Evolutionary conservation across 2,888 invertebrate species (phyloP), one percentile per base, ranked within the genome.

Genomic region (Amphipoea lucens): DNA sequence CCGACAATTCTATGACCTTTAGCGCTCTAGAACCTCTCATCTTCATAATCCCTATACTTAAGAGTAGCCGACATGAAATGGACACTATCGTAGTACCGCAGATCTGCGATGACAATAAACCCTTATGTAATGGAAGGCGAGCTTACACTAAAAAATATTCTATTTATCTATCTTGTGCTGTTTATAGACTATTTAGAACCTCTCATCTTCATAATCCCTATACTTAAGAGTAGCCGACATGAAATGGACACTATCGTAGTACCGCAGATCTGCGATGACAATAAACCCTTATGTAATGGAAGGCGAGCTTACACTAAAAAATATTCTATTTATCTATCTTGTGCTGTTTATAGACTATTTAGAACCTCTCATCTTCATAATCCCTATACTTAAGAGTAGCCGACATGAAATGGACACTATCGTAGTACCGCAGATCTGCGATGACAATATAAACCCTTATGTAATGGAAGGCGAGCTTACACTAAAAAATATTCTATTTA

Each of bases 271-370:
- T 54, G 2, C 14, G 60, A 48, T 57, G 72, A 85, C 66, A 62
- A 9, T 48, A 81, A 81, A n/a, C 69, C 54, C 40, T 65, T 40
- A 67, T 40, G n/a, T 45, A 65, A 85, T 66, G 29, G 85, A 81
- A 73, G 20, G 23, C 45, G 29, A 65, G 60, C 40, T 85, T 29
- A 73, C 4, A 63, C 36, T 63, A 63, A 63, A 63, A 0, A 3
- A 36, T 17, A 63, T 36, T 63, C 17, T 9, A 36, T 63, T 17
- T 36, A 7, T 63, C 36, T 36, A 63, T 63, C 7, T 36, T 63
- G 4, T 40, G n/a, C 68, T 70, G 20, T 17, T 48, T 14, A 42
- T 42, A n/a, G n/a, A n/a, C n/a, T n/a, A n/a, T n/a, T n/a, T 20
- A 65, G 12, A 81, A 14, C 4, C 4, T 65, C 29, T 63, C 29